Base-by-base conservation (phyloP, 2,888 invertebrate genomes). In the Plebejus anna region DNA sequence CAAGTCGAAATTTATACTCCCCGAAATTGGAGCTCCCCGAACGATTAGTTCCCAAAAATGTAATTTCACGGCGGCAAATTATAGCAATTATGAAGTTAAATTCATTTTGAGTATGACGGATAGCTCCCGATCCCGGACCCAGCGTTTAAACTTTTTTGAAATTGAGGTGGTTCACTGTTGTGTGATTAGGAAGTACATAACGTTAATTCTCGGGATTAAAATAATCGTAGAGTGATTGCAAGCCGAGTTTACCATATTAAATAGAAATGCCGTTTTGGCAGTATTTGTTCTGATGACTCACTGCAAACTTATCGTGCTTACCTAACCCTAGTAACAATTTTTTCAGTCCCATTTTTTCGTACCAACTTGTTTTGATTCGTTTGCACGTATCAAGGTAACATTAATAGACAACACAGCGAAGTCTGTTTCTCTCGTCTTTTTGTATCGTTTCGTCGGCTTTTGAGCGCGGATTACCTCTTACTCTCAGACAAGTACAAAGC, bases 81-180 rank as follows among this genome's bases (percentile, higher is more conserved):
- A 66, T 66, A 13, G 66, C 66, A 66, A 66, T 66, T 66, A 66
- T 66, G 66, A 66, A 66, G 66, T 66, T 66, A 36, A 66, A 36
- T 36, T 32, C 32, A 66, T 36, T 66, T 32, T 66, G 66, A 66
- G 32, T 36, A 32, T 66, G 66, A 61, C 22, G 61, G 28, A 66
- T 66, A 13, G 66, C 32, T 32, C 66, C 28, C 28, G 61, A 28
- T 32, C 28, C n/a, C 13, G 32, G 22, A 32, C 28, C 22, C 61
- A 61, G n/a, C 7, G 22, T 66, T 66, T 36, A 13, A 66, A 66
- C 32, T 66, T 66, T 66, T 36, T 22, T 66, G 32, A 36, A 66
- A 2, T 66, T 4, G 13, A 66, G 32, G 59, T 61, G 22, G 32
- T 66, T 36, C 1, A 32, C 13, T 5, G 16, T 16, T 13, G 32